Percentiles rank a stretch among this genome's conserved stretches.
These are phyloP conservation scores for Chloroceryle amazona DNA, from an alignment of 2,797 vertebrate genomes.

Conservation along the genomic window DNA sequence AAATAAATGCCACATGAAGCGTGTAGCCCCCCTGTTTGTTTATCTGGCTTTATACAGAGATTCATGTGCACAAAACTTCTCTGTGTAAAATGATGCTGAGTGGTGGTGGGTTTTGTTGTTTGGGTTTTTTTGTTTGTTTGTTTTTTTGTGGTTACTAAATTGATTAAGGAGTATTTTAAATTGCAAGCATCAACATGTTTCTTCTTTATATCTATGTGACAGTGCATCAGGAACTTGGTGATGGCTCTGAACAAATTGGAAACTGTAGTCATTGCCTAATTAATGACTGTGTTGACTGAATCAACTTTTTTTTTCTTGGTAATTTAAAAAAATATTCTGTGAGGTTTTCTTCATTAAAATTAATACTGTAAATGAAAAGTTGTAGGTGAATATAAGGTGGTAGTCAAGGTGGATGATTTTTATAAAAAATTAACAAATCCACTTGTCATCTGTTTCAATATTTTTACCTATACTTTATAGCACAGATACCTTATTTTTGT, in stretches of 20 bases:
- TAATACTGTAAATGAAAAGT: neutral
- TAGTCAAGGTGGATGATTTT: neutral
- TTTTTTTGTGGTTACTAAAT: neutral
- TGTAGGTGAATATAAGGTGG: neutral
- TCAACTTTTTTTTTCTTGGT: neutral
- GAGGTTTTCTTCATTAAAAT: neutral
- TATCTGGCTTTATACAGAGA: neutral
- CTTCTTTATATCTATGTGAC: neutral
- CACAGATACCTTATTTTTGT: neutral
- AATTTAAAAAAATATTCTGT: neutral
- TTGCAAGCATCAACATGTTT: rapidly evolving
- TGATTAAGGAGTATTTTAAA: neutral
- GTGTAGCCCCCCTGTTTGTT: neutral
- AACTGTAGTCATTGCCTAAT: neutral
- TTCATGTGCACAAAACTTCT: neutral
- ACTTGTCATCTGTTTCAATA: neutral
- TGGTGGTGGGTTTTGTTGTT: neutral
- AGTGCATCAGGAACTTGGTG: neutral
- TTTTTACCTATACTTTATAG: neutral
- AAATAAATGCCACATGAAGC: neutral
- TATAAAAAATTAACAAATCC: neutral
- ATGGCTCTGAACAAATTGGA: neutral
- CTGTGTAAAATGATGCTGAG: neutral
- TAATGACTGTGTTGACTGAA: neutral
- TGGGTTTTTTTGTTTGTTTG: neutral